Evolutionary conservation across 2,888 invertebrate species (phyloP).

Genomic region (Platycnemis pennipes): DNA sequence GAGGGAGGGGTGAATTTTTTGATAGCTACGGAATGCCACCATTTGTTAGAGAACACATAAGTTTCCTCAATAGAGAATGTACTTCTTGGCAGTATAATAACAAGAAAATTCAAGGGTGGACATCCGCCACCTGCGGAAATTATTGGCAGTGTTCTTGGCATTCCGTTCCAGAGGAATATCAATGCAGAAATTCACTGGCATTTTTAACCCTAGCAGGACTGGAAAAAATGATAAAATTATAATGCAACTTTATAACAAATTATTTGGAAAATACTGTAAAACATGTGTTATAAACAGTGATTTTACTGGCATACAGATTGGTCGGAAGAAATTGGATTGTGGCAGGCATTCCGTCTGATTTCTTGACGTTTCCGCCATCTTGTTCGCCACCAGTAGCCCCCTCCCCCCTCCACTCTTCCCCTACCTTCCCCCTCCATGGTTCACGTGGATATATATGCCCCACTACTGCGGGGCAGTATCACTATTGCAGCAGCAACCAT

Average conservation of each 20-base stretch:
- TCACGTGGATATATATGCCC: neutral
- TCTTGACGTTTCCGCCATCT: neutral
- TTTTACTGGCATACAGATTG: no score
- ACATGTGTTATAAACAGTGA: no score
- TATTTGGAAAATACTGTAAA: neutral
- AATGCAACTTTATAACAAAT: neutral
- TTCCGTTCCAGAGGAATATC: neutral
- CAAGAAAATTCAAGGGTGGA: neutral
- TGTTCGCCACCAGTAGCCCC: neutral
- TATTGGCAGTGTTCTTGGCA: neutral
- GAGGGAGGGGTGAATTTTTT: neutral
- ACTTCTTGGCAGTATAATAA: no score
- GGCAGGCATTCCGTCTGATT: neutral
- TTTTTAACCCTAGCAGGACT: no score
- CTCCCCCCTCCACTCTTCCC: neutral
- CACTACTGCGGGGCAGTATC: neutral
- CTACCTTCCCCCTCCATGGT: neutral
- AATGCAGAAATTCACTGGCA: neutral
- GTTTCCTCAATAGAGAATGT: neutral
- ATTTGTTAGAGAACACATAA: neutral
- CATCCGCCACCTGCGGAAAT: neutral
- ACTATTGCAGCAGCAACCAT: neutral
- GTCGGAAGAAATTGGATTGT: no score
- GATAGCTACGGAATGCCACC: conserved; percentile 6
- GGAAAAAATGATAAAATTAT: neutral